These are phyloP conservation scores for Cheilosia soror DNA, from an alignment of 2,888 invertebrate species.

Conservation along the genomic window DNA sequence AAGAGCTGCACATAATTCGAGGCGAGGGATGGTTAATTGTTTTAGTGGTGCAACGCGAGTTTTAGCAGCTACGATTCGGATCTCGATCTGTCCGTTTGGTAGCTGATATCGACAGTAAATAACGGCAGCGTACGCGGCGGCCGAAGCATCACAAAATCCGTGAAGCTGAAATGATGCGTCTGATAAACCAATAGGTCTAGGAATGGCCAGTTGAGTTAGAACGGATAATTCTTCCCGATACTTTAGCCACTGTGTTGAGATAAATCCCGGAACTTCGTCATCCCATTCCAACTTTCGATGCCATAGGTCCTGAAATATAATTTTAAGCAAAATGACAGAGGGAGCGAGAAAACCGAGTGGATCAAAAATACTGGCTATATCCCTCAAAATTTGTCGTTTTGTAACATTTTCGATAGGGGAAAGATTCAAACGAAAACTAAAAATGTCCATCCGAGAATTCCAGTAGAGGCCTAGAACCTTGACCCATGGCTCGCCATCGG, in stretches of 20 bases:
- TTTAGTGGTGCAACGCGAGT: too few relatives aligned
- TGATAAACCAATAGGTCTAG: too few relatives aligned
- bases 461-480: slow-evolving; percentile 63
- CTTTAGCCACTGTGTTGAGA: slow-evolving; percentile 57
- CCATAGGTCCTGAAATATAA: slow-evolving; percentile 37
- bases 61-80: too few relatives aligned
- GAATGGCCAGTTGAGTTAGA: too few relatives aligned
- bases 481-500: slow-evolving; percentile 1
- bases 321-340: slow-evolving; percentile 18
- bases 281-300: neutral
- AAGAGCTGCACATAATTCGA: neutral
- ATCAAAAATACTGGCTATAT: slow-evolving; percentile 22
- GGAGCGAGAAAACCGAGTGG: slow-evolving; percentile 13
- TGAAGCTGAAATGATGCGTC: neutral
- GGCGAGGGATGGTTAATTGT: too few relatives aligned
- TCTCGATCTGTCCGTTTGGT: too few relatives aligned
- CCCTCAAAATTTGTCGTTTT: slow-evolving; percentile 1
- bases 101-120: too few relatives aligned
- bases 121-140: too few relatives aligned
- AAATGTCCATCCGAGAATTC: slow-evolving; percentile 37
- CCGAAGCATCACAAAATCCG: slow-evolving; percentile 1
- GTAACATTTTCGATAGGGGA: neutral
- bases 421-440: slow-evolving; percentile 35
- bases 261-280: neutral
- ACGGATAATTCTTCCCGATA: too few relatives aligned